These are phyloP conservation scores for Phrynocephalus forsythii DNA, from an alignment of 2,797 vertebrate species.

Conservation along the genomic window DNA sequence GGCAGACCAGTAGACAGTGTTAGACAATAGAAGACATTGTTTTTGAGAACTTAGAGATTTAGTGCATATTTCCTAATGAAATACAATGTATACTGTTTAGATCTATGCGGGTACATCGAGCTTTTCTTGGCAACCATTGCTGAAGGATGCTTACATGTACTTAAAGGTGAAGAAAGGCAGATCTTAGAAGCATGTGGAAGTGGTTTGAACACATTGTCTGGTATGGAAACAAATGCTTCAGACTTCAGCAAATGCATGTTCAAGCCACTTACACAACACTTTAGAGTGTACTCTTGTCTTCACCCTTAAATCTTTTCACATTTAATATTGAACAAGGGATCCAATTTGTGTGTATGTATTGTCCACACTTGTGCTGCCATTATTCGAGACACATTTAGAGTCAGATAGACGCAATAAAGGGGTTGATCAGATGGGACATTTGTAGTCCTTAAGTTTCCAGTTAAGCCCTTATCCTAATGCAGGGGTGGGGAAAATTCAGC, in stretches of 20 bases:
- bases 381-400: background rate
- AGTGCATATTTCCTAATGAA: background rate
- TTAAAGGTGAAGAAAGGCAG: background rate
- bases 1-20: background rate
- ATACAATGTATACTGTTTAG: background rate
- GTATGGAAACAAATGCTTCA: slow-evolving; percentile 7
- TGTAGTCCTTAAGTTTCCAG: too few relatives aligned
- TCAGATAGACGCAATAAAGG: background rate
- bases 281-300: background rate
- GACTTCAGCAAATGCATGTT: background rate
- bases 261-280: background rate
- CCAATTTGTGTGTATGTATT: background rate
- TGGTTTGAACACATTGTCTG: background rate
- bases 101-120: too few relatives aligned
- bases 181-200: background rate
- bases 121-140: background rate
- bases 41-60: background rate
- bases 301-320: background rate
- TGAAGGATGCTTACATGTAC: background rate
- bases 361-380: background rate
- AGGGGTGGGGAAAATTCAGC: too few relatives aligned
- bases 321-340: background rate
- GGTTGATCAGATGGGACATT: too few relatives aligned
- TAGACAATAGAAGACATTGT: background rate
- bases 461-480: too few relatives aligned